phyloP scores from a whole-genome alignment of 2,797 vertebrate species.

The Pipistrellus pipistrellus region DNA sequence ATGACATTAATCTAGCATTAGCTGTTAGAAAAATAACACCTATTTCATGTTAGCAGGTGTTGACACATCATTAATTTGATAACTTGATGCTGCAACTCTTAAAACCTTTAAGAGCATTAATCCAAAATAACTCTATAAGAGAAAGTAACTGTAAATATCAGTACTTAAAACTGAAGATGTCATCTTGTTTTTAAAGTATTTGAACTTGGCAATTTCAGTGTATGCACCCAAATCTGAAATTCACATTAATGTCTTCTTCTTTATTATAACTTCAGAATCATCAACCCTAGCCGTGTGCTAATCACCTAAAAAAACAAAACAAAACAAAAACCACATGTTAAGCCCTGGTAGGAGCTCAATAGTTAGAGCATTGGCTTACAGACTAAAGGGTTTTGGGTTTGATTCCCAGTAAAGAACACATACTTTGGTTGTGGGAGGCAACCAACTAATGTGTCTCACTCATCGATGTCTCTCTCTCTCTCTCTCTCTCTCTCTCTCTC shows the following conservation, averaged over 20 bases:
- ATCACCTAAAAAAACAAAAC: not conserved
- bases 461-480: no score
- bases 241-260: not conserved
- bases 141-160: slow-evolving; percentile 68
- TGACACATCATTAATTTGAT: slow-evolving; percentile 85
- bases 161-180: slow-evolving; percentile 47
- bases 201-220: not conserved
- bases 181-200: not conserved
- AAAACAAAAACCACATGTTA: no score
- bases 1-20: slow-evolving; percentile 87
- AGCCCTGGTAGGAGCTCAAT: no score
- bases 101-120: slow-evolving; percentile 71
- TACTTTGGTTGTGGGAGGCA: no score
- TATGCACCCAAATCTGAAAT: not conserved
- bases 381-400: no score
- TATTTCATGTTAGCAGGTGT: slow-evolving; percentile 84
- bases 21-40: slow-evolving; percentile 85
- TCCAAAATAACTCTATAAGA: slow-evolving; percentile 63
- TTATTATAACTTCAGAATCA: not conserved
- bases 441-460: no score
- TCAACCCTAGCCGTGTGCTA: not conserved
- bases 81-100: slow-evolving; percentile 79
- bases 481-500: no score
- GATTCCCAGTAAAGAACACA: no score
- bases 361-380: no score